Conservation (phyloP, 2,113 vertebrate species). For the Amphiprion ocellaris region DNA sequence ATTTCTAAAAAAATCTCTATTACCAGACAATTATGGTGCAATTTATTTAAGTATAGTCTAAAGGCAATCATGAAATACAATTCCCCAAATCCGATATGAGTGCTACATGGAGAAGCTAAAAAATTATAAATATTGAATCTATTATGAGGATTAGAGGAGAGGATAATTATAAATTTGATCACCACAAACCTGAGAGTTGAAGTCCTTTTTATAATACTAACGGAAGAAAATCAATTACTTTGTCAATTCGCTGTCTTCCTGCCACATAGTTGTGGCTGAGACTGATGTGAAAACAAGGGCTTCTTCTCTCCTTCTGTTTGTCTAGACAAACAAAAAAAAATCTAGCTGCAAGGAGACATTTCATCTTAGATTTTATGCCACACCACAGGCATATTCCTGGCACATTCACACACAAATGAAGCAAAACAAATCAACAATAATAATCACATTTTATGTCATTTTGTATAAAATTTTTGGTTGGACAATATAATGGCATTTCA, state of each 20-base stretch:
- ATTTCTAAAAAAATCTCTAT: conserved; percentile 65
- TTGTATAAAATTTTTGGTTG: background rate
- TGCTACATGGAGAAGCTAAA: background rate
- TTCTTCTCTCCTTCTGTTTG: conserved; percentile 55
- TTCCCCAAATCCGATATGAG: conserved; percentile 33
- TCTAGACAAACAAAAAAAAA: conserved; percentile 55
- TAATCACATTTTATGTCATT: no score
- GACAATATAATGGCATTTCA: conserved; percentile 7
- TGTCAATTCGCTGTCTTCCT: conserved; percentile 74
- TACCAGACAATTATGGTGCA: conserved; percentile 61
- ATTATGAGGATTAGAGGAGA: background rate
- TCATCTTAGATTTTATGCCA: conserved; percentile 68
- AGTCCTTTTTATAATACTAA: conserved; percentile 42
- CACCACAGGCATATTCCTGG: conserved; percentile 44
- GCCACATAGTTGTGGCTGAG: conserved; percentile 77
- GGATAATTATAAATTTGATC: conserved; percentile 3
- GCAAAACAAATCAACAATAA: no score
- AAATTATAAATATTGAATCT: conserved; percentile 15
- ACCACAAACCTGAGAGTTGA: background rate
- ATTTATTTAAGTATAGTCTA: conserved; percentile 66
- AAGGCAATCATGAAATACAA: conserved; percentile 57
- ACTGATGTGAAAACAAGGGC: conserved; percentile 57
- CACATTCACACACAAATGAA: no score
- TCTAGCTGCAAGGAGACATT: conserved; percentile 58
- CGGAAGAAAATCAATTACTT: conserved; percentile 83